A percentile compares a stretch with the other conserved stretches of the same genome.
phyloP scores from a whole-genome alignment of 2,888 invertebrate genomes.

The Dichetophora obliterata region DNA sequence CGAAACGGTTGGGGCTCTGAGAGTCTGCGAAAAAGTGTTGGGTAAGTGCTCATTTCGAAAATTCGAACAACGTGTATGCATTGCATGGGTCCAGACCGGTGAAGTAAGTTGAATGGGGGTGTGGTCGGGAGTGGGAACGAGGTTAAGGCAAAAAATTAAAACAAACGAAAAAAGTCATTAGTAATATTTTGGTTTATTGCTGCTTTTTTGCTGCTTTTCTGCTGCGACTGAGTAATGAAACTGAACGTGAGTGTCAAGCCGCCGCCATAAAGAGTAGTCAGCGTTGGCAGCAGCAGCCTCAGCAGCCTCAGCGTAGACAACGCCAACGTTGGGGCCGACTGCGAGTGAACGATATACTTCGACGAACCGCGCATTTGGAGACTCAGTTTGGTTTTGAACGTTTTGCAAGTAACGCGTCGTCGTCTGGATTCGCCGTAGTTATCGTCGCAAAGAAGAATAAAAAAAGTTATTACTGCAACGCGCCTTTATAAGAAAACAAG shows the following conservation, averaged over 20 bases:
- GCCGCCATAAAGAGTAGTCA: not conserved
- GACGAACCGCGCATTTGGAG: conserved; percentile 38
- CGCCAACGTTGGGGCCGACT: not conserved
- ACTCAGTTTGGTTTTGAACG: conserved; percentile 50
- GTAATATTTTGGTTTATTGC: not conserved
- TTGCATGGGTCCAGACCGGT: not conserved
- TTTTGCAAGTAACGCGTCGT: conserved; percentile 40
- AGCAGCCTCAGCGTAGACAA: not conserved
- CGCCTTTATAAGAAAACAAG: not conserved
- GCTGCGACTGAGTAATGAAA: not conserved
- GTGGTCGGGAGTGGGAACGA: not conserved
- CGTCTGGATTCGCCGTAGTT: not conserved
- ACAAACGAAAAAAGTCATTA: not conserved
- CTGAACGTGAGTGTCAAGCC: not conserved
- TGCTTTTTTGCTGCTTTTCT: not conserved
- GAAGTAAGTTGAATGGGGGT: not conserved
- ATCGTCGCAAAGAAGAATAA: not conserved
- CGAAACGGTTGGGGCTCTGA: not conserved
- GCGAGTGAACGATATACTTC: conserved; percentile 43
- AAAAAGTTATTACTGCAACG: not conserved
- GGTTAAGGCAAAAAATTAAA: not conserved
- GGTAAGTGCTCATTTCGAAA: conserved; percentile 17
- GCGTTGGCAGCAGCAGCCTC: not conserved
- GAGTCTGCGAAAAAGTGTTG: not conserved
- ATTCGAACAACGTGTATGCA: conserved; percentile 29